A percentile compares a stretch with the other conserved stretches of the same genome.
Evolutionary conservation across 2,797 vertebrate species (phyloP).

Genomic region (Alca torda): DNA sequence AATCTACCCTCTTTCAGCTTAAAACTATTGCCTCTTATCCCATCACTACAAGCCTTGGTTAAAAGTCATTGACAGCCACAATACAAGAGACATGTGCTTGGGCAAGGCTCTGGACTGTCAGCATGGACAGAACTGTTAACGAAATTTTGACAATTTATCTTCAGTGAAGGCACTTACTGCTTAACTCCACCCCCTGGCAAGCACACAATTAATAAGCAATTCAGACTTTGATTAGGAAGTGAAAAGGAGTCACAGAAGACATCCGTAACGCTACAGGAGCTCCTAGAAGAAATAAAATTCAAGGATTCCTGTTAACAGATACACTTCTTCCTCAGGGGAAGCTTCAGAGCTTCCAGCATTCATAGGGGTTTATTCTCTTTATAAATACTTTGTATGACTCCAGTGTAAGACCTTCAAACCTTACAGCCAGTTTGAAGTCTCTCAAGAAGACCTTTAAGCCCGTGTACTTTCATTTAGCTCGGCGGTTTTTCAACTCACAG

Average conservation of each 20-base stretch:
- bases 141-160: not conserved
- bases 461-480: fast-evolving
- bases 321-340: not conserved
- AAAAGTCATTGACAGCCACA: not conserved
- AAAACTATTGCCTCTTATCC: not conserved
- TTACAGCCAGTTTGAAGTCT: not conserved
- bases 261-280: not conserved
- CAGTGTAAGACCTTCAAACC: fast-evolving
- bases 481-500: fast-evolving
- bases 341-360: not conserved
- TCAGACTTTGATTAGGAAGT: not conserved
- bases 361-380: not conserved
- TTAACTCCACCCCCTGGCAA: not conserved
- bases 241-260: not conserved
- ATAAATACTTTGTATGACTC: not conserved
- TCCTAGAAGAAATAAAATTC: not conserved
- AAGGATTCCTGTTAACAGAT: not conserved
- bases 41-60: not conserved
- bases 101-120: not conserved
- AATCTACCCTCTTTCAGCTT: not conserved
- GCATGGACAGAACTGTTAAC: fast-evolving
- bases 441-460: not conserved
- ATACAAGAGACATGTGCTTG: fast-evolving
- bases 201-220: not conserved
- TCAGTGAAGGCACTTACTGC: not conserved